Evolutionary conservation across 2,888 invertebrate genomes (phyloP).

Genomic region (Falcaria lacertinaria): DNA sequence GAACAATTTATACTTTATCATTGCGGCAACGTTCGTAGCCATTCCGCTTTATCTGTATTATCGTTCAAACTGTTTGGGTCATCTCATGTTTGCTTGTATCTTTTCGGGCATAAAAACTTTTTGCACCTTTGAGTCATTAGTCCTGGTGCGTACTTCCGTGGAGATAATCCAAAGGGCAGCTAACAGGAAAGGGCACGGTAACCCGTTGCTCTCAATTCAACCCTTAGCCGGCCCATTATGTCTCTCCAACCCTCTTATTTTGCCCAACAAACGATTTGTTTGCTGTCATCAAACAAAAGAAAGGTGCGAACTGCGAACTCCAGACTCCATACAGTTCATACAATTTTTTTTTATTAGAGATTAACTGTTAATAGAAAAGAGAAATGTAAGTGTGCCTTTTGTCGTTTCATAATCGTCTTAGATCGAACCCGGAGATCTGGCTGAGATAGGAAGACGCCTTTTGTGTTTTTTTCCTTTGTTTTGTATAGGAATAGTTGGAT

Average conservation of each 20-base stretch:
- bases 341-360: conserved; percentile 40
- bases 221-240: conserved; percentile 67
- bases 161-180: conserved; percentile 59
- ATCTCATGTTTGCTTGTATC: conserved; percentile 3
- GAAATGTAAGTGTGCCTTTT: conserved; percentile 58
- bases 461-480: conserved; percentile 57
- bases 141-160: conserved; percentile 38
- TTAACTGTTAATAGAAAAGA: conserved; percentile 58
- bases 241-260: conserved; percentile 56
- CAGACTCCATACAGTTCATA: conserved; percentile 29
- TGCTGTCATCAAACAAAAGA: conserved; percentile 74
- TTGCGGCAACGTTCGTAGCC: background rate
- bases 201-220: conserved; percentile 70
- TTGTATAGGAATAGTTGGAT: conserved; percentile 31
- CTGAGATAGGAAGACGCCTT: conserved; percentile 54
- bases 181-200: conserved; percentile 63
- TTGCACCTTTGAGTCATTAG: conserved; percentile 55
- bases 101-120: conserved; percentile 27
- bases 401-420: conserved; percentile 68
- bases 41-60: background rate
- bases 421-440: conserved; percentile 58
- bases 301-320: conserved; percentile 69
- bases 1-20: conserved; percentile 12
- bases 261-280: conserved; percentile 75
- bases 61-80: background rate